Conservation (phyloP, 2,113 vertebrate species). For the Mobula birostris region DNA sequence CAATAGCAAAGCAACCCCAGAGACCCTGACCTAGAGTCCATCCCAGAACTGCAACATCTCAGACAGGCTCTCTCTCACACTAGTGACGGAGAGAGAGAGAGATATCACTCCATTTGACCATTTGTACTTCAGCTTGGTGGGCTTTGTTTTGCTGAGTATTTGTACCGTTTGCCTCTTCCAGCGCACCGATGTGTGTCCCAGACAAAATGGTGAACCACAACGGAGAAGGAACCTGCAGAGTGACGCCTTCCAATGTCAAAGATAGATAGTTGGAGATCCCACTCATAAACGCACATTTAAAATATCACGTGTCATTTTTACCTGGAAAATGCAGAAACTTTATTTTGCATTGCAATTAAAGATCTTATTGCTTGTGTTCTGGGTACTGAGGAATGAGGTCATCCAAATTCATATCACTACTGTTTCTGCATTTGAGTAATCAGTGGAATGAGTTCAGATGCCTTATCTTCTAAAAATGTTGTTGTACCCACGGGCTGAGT, state of each 20-base stretch:
- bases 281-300: background rate
- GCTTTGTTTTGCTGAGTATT: background rate
- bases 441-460: background rate
- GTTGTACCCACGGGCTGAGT: background rate
- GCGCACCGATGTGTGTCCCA: constrained; percentile 56
- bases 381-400: background rate
- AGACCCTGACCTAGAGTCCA: no score
- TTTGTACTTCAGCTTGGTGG: background rate
- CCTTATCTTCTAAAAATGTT: background rate
- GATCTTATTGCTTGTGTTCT: background rate
- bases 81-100: no score
- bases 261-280: background rate
- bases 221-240: background rate
- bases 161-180: constrained; percentile 45
- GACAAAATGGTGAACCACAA: constrained; percentile 43
- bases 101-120: background rate
- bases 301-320: background rate
- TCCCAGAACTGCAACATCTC: no score
- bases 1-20: no score
- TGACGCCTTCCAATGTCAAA: background rate
- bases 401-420: background rate
- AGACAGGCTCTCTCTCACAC: no score
- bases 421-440: background rate
- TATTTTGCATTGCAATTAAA: background rate
- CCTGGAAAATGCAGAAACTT: background rate